These are phyloP conservation scores for Emys orbicularis DNA, from an alignment of 2,797 vertebrate species.

Conservation along the genomic window DNA sequence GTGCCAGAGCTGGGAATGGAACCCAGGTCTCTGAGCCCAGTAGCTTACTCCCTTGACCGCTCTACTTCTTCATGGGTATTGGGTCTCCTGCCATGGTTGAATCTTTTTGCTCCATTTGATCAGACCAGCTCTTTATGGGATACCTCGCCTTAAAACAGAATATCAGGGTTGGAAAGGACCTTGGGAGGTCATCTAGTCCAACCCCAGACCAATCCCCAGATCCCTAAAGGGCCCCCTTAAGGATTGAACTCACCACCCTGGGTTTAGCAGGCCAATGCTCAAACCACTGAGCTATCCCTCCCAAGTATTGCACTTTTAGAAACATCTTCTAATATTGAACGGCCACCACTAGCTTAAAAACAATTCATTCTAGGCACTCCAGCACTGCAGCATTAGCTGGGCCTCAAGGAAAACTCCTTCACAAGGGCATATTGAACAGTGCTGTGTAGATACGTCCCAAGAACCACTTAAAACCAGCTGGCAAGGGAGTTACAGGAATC, in stretches of 20 bases:
- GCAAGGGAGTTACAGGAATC: background rate
- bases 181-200: no score
- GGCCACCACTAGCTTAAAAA: background rate
- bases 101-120: background rate
- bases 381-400: background rate
- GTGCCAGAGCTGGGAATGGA: background rate
- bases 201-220: no score
- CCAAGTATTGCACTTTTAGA: background rate
- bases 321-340: background rate
- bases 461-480: background rate
- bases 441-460: background rate
- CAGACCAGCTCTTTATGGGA: background rate
- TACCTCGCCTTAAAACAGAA: background rate
- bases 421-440: background rate
- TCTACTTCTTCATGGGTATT: background rate
- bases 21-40: background rate
- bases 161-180: no score
- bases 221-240: no score
- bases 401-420: background rate
- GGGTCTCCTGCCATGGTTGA: background rate
- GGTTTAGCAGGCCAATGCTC: no score
- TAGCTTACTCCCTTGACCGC: background rate
- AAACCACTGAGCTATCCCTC: no score
- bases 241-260: no score
- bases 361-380: background rate